phyloP scores from a whole-genome alignment of 2,888 invertebrate genomes.

The Philereme vetulata region DNA sequence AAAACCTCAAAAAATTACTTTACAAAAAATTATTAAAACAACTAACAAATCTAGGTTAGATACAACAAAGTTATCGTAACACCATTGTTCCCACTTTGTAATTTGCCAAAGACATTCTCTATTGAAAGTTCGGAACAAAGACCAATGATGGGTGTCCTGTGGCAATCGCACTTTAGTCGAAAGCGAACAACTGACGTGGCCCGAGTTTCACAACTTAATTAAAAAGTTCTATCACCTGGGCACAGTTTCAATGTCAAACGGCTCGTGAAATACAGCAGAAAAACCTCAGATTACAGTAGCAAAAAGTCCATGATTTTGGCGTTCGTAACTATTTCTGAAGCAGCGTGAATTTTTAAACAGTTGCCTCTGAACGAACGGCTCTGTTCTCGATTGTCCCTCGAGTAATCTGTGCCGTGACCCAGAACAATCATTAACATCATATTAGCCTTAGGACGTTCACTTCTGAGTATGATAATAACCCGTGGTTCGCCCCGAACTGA shows the following conservation, averaged over 20 bases:
- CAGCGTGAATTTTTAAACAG: too few species aligned
- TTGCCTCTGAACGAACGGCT: too few species aligned
- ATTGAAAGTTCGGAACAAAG: constrained; percentile 46
- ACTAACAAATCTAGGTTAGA: background rate
- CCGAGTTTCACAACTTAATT: constrained; percentile 53
- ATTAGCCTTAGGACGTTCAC: too few species aligned
- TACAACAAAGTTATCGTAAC: constrained; percentile 8
- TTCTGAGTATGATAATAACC: too few species aligned
- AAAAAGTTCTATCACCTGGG: constrained; percentile 49
- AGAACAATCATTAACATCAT: too few species aligned
- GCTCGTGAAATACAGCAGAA: background rate
- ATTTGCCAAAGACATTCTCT: constrained; percentile 30
- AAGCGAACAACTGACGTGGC: constrained; percentile 43
- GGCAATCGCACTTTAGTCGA: constrained; percentile 44
- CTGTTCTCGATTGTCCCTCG: too few species aligned
- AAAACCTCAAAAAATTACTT: background rate
- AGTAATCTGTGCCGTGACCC: too few species aligned
- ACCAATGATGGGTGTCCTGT: constrained; percentile 44
- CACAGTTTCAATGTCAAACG: background rate
- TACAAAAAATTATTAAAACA: background rate
- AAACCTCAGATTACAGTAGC: too few species aligned
- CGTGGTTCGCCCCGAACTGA: too few species aligned
- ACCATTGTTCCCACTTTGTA: constrained; percentile 26
- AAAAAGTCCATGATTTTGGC: too few species aligned
- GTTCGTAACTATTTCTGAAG: too few species aligned